Conservation (phyloP, 1,140 invertebrate species). For the Delia radicum region DNA sequence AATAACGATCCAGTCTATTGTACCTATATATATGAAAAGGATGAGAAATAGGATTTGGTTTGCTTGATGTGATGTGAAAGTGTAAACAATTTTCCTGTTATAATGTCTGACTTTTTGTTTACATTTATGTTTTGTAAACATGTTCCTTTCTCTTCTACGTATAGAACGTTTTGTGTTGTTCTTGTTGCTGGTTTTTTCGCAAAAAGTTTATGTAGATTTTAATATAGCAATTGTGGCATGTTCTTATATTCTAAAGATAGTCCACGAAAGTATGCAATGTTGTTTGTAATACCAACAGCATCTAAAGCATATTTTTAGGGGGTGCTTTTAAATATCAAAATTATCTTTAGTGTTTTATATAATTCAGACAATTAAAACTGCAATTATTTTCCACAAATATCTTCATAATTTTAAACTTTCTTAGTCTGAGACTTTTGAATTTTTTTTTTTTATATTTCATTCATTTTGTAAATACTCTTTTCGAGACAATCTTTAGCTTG, state of each 20-base stretch:
- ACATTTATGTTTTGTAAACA: slow-evolving; percentile 17
- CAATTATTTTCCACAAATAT: too few relatives aligned
- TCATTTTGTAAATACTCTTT: too few relatives aligned
- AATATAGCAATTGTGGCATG: slow-evolving; percentile 11
- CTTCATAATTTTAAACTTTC: too few relatives aligned
- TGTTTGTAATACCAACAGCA: not conserved
- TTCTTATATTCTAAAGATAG: not conserved
- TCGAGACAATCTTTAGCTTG: too few relatives aligned
- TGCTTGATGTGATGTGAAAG: slow-evolving; percentile 8
- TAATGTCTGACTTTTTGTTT: slow-evolving; percentile 22
- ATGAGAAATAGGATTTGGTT: not conserved
- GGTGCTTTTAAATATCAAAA: too few relatives aligned
- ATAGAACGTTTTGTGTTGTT: not conserved
- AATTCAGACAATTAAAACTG: too few relatives aligned
- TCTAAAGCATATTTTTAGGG: too few relatives aligned
- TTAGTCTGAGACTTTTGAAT: not conserved
- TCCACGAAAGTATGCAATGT: too few relatives aligned
- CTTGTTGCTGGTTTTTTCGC: not conserved
- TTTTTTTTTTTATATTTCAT: too few relatives aligned
- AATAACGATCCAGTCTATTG: too few relatives aligned
- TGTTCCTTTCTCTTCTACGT: not conserved
- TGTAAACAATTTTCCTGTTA: slow-evolving; percentile 20
- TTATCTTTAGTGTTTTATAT: too few relatives aligned
- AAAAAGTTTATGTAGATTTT: slow-evolving; percentile 21
- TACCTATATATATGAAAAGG: too few relatives aligned